Evolutionary conservation across 1,140 invertebrate genomes (phyloP), one percentile per base, ranked within the genome.

Genomic region (Tetranychus urticae): DNA sequence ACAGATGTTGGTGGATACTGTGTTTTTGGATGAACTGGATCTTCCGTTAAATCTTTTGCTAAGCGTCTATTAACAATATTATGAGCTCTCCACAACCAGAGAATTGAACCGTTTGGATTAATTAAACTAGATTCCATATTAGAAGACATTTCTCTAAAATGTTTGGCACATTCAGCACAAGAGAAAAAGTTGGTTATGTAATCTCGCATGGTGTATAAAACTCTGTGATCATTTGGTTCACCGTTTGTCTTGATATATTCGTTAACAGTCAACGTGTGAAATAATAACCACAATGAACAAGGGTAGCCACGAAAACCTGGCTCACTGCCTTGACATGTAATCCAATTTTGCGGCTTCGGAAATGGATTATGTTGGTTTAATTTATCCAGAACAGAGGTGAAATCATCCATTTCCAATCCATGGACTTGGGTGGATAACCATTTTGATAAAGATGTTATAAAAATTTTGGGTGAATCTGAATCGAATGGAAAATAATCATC

Each of bases 31-130:
- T 84, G 81, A 60, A 77, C 66, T 0, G 90, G 88, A 76, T 97
- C 93, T 72, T 96, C 90, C 10, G 86, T 89, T n/a, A 10, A 10
- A 71, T 94, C 87, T 0, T 86, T 85, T 36, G 83, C 77, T 14
- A 97, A 72, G 64, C 92, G 78, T 65, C 82, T 75, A 52, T 97
- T 98, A 0, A 90, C 90, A 71, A 82, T 80, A 73, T 97, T 97
- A 69, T 97, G 92, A 2, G 88, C 84, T 60, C 77, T 77, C 94
- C 94, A 98, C 5, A 97, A 72, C 89, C 91, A 98, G 6, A 96
- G 68, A 1, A 94, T 79, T 23, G 82, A 79, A 50, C 88, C 83
- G 58, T 85, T 78, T 62, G 78, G 76, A 56, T 77, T 78, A 33
- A 74, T 73, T 0, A 90, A 80, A 62, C 81, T 77, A 65, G 78